These are phyloP conservation scores for Saturnia pavonia DNA, from an alignment of 2,888 invertebrate genomes.

Conservation along the genomic window DNA sequence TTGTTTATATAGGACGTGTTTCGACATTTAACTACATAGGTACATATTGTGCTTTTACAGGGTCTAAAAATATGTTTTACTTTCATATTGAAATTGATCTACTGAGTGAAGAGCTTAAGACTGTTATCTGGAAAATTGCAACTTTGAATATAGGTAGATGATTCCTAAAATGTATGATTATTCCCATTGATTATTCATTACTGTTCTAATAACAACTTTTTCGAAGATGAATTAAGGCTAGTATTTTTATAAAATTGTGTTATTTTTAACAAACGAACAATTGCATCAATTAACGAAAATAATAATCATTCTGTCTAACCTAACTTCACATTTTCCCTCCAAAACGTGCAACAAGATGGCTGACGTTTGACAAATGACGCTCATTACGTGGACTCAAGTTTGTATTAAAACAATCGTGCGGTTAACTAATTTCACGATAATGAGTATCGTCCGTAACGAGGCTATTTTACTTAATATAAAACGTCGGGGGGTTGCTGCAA, in stretches of 20 bases:
- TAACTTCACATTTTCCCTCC: constrained; percentile 20
- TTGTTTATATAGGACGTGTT: too few species aligned
- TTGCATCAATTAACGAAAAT: background rate
- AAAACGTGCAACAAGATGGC: constrained; percentile 21
- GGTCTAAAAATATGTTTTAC: too few species aligned
- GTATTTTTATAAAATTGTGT: background rate
- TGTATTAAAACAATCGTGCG: constrained; percentile 49
- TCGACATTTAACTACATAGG: too few species aligned
- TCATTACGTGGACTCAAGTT: constrained; percentile 36
- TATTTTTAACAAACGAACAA: background rate
- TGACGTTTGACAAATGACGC: constrained; percentile 38
- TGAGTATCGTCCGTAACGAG: constrained; percentile 51
- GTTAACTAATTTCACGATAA: constrained; percentile 54
- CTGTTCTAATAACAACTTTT: too few species aligned
- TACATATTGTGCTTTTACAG: too few species aligned
- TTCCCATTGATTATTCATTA: too few species aligned
- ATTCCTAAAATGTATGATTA: too few species aligned
- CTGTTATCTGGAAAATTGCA: background rate
- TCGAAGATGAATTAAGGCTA: too few species aligned
- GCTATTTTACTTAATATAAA: constrained; percentile 51
- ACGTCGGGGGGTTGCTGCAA: constrained; percentile 12
- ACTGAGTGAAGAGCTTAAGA: background rate
- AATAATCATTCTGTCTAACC: constrained; percentile 5
- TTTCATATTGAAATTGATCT: too few species aligned
- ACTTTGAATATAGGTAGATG: background rate